Conservation (phyloP, 2,113 vertebrate genomes). For the Triplophysa dalaica region DNA sequence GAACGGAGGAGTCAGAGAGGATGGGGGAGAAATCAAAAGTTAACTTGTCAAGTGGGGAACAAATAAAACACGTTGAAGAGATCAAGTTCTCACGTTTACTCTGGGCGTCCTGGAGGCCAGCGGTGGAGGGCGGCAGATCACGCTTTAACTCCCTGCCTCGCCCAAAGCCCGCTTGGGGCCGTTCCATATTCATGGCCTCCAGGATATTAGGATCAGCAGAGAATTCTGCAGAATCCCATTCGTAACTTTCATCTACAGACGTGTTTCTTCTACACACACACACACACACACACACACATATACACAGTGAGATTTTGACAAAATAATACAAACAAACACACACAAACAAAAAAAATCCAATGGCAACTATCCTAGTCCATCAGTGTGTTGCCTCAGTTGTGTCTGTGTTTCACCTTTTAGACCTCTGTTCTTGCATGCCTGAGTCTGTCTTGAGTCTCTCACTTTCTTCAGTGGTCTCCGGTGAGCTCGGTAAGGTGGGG, state of each 20-base stretch:
- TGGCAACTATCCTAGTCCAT: constrained; percentile 55
- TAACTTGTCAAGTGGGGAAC: not conserved
- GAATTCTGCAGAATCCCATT: constrained; percentile 75
- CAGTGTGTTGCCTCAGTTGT: constrained; percentile 39
- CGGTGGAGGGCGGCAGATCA: constrained; percentile 54
- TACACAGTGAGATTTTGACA: constrained; percentile 27
- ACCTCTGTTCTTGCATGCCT: constrained; percentile 63
- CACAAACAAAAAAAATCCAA: constrained; percentile 35
- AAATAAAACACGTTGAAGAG: constrained; percentile 41
- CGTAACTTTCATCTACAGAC: constrained; percentile 81
- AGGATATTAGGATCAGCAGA: constrained; percentile 69
- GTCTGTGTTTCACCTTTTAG: constrained; percentile 70
- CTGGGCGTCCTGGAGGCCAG: constrained; percentile 68
- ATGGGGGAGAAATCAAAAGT: not conserved
- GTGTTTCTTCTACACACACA: constrained; percentile 74
- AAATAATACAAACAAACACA: not conserved
- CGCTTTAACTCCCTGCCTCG: constrained; percentile 47
- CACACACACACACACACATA: constrained; percentile 41
- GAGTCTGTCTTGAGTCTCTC: constrained; percentile 63
- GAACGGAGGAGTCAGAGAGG: not conserved
- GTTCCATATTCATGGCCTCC: constrained; percentile 68
- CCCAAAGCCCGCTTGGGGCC: constrained; percentile 49
- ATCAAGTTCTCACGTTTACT: constrained; percentile 67
- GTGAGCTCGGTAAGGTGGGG: constrained; percentile 77
- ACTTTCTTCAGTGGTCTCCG: constrained; percentile 75